These are phyloP conservation scores for Pectinophora gossypiella DNA, from an alignment of 1,140 invertebrate genomes.

Conservation along the genomic window DNA sequence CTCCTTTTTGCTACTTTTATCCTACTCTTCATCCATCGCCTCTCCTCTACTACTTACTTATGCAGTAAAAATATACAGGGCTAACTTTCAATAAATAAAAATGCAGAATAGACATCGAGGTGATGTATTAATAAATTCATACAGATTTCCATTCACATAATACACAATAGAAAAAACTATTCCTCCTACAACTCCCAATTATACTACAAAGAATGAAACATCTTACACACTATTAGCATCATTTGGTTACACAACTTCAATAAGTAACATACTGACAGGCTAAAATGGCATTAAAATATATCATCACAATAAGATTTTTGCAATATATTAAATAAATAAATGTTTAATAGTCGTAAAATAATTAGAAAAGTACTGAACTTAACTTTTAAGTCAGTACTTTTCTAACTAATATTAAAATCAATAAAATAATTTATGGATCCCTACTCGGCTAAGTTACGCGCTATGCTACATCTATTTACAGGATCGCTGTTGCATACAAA, in stretches of 20 bases:
- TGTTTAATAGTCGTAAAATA: neutral
- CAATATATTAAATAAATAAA: conserved; percentile 16
- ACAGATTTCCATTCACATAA: conserved; percentile 66
- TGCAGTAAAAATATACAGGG: too few relatives aligned
- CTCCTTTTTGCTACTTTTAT: too few relatives aligned
- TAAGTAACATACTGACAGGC: conserved; percentile 60
- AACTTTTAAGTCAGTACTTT: conserved; percentile 12
- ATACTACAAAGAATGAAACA: conserved; percentile 56
- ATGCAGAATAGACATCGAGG: conserved; percentile 53
- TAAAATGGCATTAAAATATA: conserved; percentile 71
- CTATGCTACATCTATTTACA: conserved; percentile 33
- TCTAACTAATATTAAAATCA: conserved; percentile 27
- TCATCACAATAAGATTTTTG: conserved; percentile 60
- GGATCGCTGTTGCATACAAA: conserved; percentile 17
- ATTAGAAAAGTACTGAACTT: conserved; percentile 13
- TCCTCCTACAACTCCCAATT: conserved; percentile 54
- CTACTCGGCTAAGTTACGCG: conserved; percentile 16
- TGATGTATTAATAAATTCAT: conserved; percentile 68
- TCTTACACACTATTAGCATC: conserved; percentile 64
- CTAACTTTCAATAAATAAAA: conserved; percentile 42
- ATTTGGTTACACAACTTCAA: conserved; percentile 71
- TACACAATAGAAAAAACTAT: conserved; percentile 65
- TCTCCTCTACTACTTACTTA: too few relatives aligned
- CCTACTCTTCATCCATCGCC: too few relatives aligned
- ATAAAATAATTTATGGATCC: neutral